Percentiles rank a stretch among this genome's conserved stretches.
Evolutionary conservation across 2,113 vertebrate genomes (phyloP).

Genomic region (Archocentrus centrarchus): DNA sequence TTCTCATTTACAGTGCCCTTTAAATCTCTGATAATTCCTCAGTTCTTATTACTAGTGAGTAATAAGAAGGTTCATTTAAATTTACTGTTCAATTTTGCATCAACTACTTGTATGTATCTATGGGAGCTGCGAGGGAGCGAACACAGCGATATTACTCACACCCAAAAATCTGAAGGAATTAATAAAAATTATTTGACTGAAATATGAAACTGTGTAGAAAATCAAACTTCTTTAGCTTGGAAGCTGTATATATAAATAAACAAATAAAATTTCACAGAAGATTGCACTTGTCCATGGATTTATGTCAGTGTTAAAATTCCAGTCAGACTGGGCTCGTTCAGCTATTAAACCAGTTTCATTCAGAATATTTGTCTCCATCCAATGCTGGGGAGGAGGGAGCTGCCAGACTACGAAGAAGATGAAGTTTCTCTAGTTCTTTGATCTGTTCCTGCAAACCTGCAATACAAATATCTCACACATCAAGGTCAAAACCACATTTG

Average conservation of each 20-base stretch:
- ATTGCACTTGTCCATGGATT: neutral
- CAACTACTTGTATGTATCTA: neutral
- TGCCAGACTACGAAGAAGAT: neutral
- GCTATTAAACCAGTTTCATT: conserved; percentile 4
- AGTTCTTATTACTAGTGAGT: neutral
- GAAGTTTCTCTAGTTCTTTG: neutral
- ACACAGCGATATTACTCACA: no score
- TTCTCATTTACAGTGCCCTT: neutral
- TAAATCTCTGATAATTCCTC: neutral
- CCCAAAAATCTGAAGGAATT: neutral
- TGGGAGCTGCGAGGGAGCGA: neutral
- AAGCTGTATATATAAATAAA: no score
- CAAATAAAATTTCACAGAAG: no score
- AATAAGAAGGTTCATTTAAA: neutral
- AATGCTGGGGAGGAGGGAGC: neutral
- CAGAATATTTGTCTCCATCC: neutral
- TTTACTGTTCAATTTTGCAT: neutral
- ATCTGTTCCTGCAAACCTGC: neutral
- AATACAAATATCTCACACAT: neutral
- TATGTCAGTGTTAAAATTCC: neutral
- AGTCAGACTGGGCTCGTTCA: neutral
- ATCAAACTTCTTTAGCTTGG: neutral
- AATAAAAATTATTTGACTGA: neutral
- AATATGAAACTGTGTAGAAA: no score
- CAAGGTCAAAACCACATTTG: neutral